phyloP scores from a whole-genome alignment of 2,113 vertebrate species.

The Sarotherodon lohbergeri region DNA sequence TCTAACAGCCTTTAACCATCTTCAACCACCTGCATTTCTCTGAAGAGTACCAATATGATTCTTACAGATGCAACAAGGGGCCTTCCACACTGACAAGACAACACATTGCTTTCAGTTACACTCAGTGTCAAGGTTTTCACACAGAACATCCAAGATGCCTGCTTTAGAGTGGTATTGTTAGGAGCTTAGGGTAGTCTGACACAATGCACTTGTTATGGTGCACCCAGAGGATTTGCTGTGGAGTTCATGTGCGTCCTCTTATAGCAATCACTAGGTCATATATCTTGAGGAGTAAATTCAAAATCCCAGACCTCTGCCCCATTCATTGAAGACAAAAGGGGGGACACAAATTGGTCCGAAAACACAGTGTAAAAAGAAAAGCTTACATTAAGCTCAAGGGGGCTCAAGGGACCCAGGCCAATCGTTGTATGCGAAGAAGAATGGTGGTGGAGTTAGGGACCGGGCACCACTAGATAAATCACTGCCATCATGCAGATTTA shows the following conservation, averaged over 20 bases:
- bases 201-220: slow-evolving; percentile 54
- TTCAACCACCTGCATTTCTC: not conserved
- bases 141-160: slow-evolving; percentile 16
- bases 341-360: slow-evolving; percentile 80
- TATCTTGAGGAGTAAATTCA: slow-evolving; percentile 69
- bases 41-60: not conserved
- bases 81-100: slow-evolving; percentile 26
- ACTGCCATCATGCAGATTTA: slow-evolving; percentile 89
- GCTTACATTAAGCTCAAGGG: slow-evolving; percentile 83
- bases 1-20: not conserved
- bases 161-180: slow-evolving; percentile 33
- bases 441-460: slow-evolving; percentile 72
- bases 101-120: slow-evolving; percentile 29
- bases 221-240: slow-evolving; percentile 52
- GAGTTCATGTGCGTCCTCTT: slow-evolving; percentile 47
- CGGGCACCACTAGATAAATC: slow-evolving; percentile 85
- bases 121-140: slow-evolving; percentile 51
- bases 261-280: slow-evolving; percentile 61
- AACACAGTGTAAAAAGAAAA: slow-evolving; percentile 80
- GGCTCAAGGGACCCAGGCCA: slow-evolving; percentile 80
- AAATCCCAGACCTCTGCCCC: slow-evolving; percentile 66
- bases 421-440: slow-evolving; percentile 81
- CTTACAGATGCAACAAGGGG: slow-evolving; percentile 21
- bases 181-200: slow-evolving; percentile 33
- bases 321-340: slow-evolving; percentile 72